Conservation (phyloP, 2,797 vertebrate species). For the Danio tinwini region DNA sequence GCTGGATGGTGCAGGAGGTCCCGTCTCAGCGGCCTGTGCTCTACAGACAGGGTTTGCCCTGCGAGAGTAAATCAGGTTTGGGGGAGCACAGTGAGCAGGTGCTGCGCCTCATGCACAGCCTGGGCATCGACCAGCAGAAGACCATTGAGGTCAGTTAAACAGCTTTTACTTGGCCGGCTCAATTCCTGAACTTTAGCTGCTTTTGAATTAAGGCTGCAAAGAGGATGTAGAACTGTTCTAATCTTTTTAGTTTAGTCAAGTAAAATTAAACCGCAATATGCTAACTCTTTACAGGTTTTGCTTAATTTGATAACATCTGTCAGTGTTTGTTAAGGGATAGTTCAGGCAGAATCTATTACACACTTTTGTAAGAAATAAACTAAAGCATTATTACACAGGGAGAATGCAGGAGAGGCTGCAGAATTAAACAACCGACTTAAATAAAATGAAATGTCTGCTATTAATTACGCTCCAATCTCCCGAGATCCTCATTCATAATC, state of each 20-base stretch:
- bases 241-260: background rate
- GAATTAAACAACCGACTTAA: no score
- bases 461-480: no score
- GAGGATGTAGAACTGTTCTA: background rate
- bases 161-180: background rate
- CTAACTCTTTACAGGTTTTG: background rate
- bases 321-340: no score
- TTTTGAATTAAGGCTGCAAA: background rate
- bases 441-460: no score
- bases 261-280: no score
- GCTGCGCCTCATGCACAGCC: conserved; percentile 94
- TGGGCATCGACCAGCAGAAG: conserved; percentile 98
- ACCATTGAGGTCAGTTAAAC: conserved; percentile 88
- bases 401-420: no score
- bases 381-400: no score
- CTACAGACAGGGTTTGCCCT: conserved; percentile 80
- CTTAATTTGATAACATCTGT: background rate
- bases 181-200: background rate
- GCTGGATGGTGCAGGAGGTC: conserved; percentile 94
- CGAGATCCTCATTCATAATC: no score
- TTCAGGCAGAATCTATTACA: no score
- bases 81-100: conserved; percentile 97
- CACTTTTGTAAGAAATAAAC: no score
- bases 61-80: conserved; percentile 80
- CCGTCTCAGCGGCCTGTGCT: conserved; percentile 89